phyloP scores from a whole-genome alignment of 2,797 vertebrate genomes.

The Poecilia wingei region DNA sequence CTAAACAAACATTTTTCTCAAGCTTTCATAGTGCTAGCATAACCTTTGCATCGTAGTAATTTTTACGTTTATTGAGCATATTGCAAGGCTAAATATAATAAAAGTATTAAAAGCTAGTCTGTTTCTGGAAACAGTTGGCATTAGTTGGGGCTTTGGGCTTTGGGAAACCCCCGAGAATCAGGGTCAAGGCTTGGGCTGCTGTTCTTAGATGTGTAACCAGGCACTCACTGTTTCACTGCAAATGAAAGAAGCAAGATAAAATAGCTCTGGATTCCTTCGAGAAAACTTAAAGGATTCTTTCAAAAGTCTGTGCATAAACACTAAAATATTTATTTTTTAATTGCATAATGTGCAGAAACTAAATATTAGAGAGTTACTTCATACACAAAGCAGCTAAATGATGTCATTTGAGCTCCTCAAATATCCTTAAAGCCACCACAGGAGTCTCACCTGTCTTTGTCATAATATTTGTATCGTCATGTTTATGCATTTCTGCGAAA shows the following conservation, averaged over 20 bases:
- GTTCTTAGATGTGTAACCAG: slow-evolving; percentile 58
- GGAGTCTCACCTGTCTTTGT: background rate
- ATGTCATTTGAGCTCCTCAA: background rate
- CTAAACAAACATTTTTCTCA: background rate
- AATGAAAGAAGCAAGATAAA: background rate
- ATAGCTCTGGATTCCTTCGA: background rate
- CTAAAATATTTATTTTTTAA: background rate
- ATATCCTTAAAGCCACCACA: background rate
- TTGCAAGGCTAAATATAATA: background rate
- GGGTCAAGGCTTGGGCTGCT: slow-evolving; percentile 20
- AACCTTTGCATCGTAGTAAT: background rate
- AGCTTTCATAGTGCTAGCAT: background rate
- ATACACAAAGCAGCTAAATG: background rate
- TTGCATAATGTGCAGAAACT: background rate
- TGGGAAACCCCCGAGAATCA: slow-evolving; percentile 38
- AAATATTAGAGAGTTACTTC: background rate
- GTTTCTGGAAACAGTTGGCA: slow-evolving; percentile 12
- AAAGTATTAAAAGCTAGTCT: slow-evolving; percentile 5
- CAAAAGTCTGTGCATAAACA: background rate
- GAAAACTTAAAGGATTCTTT: slow-evolving; percentile 7
- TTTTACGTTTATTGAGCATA: background rate
- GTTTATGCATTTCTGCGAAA: background rate
- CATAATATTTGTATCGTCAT: background rate
- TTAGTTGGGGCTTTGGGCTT: slow-evolving; percentile 21
- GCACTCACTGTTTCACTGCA: slow-evolving; percentile 30